Evolutionary conservation across 2,113 vertebrate species (phyloP).

Genomic region (Nyctibius bracteatus): DNA sequence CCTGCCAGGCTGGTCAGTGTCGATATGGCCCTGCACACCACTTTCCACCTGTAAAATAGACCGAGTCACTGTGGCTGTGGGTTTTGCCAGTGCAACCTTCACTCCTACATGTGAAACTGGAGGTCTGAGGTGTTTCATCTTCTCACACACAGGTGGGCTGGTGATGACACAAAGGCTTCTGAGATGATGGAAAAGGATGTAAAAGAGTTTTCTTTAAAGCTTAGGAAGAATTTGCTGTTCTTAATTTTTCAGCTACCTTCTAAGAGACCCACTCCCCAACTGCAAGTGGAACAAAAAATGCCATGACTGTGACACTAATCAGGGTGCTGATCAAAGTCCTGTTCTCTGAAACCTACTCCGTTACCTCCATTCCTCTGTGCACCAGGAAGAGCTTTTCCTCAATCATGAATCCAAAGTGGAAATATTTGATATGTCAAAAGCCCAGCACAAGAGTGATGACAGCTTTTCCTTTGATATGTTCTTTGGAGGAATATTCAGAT

Average conservation of each 20-base stretch:
- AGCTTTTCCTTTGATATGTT: neutral
- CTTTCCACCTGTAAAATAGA: too few relatives aligned
- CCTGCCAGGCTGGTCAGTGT: neutral
- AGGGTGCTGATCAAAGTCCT: neutral
- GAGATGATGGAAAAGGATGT: neutral
- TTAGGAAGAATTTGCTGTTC: neutral
- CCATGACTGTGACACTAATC: neutral
- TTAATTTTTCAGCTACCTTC: neutral
- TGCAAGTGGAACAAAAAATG: neutral
- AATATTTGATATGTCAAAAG: neutral
- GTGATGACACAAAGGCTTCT: neutral
- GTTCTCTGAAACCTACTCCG: neutral
- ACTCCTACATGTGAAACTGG: neutral
- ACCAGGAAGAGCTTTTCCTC: neutral
- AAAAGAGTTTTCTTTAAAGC: neutral
- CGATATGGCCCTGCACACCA: too few relatives aligned
- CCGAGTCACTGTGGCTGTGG: neutral
- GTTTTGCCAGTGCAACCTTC: neutral
- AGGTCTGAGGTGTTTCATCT: neutral
- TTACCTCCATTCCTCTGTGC: neutral
- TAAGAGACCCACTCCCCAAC: neutral
- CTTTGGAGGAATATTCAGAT: neutral
- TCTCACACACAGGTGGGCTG: neutral
- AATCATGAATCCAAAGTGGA: neutral
- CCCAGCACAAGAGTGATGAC: neutral